Evolutionary conservation across 2,797 vertebrate genomes (phyloP).

Genomic region (Chelon auratus): DNA sequence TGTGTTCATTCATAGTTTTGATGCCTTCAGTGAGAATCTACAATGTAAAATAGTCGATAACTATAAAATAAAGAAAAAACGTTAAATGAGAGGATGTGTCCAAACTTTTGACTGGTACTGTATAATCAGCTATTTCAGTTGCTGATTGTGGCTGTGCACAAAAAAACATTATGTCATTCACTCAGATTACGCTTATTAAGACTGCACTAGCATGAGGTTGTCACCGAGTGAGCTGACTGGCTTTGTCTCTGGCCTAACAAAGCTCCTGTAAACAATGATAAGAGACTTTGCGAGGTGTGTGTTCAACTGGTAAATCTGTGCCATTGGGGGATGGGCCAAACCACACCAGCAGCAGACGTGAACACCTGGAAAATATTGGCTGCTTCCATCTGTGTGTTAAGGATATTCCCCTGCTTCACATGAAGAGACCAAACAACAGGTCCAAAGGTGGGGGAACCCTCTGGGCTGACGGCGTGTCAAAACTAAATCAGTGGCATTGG

Average conservation of each 20-base stretch:
- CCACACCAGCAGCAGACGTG: slow-evolving; percentile 54
- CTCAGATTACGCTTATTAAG: not conserved
- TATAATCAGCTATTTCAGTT: slow-evolving; percentile 46
- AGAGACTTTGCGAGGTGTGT: slow-evolving; percentile 41
- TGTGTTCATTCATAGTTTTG: too few species aligned
- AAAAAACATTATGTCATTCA: slow-evolving; percentile 20
- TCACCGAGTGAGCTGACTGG: slow-evolving; percentile 4
- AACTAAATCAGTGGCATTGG: not conserved
- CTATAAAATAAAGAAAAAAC: too few species aligned
- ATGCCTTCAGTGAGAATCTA: too few species aligned
- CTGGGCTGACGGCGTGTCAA: slow-evolving; percentile 1
- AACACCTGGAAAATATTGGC: slow-evolving; percentile 46
- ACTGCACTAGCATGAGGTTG: not conserved
- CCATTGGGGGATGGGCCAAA: slow-evolving; percentile 36
- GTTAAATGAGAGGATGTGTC: not conserved
- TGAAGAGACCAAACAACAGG: slow-evolving; percentile 18
- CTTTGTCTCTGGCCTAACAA: slow-evolving; percentile 40
- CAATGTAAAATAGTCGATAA: too few species aligned
- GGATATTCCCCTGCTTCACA: slow-evolving; percentile 6
- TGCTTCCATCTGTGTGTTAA: slow-evolving; percentile 11
- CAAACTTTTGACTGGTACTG: slow-evolving; percentile 5
- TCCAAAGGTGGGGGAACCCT: slow-evolving; percentile 2
- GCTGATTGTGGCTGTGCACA: slow-evolving; percentile 16
- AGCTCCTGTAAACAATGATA: slow-evolving; percentile 61
- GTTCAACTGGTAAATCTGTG: slow-evolving; percentile 42